phyloP scores from a whole-genome alignment of 1,140 invertebrate genomes.

The Paraescarpia echinospica region DNA sequence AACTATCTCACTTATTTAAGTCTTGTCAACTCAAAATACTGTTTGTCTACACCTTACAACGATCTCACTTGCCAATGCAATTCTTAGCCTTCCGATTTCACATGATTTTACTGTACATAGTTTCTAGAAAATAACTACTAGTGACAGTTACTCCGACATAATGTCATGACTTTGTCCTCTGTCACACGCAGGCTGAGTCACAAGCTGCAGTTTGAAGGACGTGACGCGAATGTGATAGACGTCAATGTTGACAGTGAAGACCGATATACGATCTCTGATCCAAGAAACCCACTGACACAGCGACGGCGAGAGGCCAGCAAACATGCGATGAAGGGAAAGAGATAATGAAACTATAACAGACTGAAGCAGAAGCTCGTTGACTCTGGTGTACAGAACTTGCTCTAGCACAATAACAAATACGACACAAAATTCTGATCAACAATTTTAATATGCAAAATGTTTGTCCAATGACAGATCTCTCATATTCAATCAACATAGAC shows the following conservation, averaged over 20 bases:
- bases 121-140: not conserved
- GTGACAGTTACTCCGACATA: not conserved
- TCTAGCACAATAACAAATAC: not conserved
- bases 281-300: slow-evolving; percentile 91
- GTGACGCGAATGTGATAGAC: slow-evolving; percentile 84
- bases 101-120: not conserved
- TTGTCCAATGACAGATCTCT: not conserved
- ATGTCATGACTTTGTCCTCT: slow-evolving; percentile 28
- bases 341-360: not conserved
- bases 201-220: slow-evolving; percentile 74
- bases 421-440: not conserved
- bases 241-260: slow-evolving; percentile 81
- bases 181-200: slow-evolving; percentile 71
- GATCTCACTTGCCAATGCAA: not conserved
- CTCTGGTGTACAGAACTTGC: too few relatives aligned
- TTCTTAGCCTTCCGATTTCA: not conserved
- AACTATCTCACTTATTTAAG: too few relatives aligned
- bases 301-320: slow-evolving; percentile 69
- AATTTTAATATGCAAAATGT: not conserved
- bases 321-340: slow-evolving; percentile 19
- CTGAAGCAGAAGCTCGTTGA: not conserved
- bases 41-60: not conserved
- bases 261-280: slow-evolving; percentile 96
- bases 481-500: not conserved
- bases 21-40: too few relatives aligned